These are phyloP conservation scores for Aratinga solstitialis DNA, from an alignment of 2,797 vertebrate genomes.

Conservation along the genomic window DNA sequence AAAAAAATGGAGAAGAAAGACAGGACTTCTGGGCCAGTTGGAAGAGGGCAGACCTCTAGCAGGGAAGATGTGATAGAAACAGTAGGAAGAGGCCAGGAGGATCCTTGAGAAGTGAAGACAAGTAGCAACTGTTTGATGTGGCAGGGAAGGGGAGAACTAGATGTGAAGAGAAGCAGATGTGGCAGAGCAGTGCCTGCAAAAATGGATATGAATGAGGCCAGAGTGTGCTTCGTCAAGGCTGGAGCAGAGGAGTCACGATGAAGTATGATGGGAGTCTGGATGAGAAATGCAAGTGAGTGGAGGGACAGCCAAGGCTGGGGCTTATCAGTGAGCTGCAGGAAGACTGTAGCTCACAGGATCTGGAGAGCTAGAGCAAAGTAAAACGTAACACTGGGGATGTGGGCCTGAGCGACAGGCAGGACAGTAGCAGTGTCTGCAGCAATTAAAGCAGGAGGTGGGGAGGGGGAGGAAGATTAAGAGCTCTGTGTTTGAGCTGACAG, in stretches of 20 bases:
- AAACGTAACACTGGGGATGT: not conserved
- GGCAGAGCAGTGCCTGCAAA: not conserved
- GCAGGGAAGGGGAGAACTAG: not conserved
- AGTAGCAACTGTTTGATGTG: not conserved
- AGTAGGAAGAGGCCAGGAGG: not conserved
- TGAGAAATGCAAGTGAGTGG: not conserved
- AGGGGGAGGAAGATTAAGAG: conserved; percentile 63
- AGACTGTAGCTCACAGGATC: not conserved
- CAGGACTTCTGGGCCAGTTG: not conserved
- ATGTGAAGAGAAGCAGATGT: not conserved
- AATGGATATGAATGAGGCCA: not conserved
- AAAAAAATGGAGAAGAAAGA: not conserved
- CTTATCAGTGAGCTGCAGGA: conserved; percentile 3
- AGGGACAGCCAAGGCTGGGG: not conserved
- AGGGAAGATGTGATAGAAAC: not conserved
- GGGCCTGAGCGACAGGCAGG: not conserved
- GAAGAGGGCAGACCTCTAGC: not conserved
- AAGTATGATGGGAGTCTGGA: not conserved
- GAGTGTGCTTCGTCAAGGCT: not conserved
- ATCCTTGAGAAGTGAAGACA: not conserved
- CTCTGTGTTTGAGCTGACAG: conserved; percentile 55
- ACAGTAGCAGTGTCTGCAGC: not conserved
- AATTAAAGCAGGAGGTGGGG: conserved; percentile 11
- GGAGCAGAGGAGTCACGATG: not conserved
- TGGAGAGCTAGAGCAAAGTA: not conserved